phyloP scores from a whole-genome alignment of 2,888 invertebrate genomes.

The Amiota communis region DNA sequence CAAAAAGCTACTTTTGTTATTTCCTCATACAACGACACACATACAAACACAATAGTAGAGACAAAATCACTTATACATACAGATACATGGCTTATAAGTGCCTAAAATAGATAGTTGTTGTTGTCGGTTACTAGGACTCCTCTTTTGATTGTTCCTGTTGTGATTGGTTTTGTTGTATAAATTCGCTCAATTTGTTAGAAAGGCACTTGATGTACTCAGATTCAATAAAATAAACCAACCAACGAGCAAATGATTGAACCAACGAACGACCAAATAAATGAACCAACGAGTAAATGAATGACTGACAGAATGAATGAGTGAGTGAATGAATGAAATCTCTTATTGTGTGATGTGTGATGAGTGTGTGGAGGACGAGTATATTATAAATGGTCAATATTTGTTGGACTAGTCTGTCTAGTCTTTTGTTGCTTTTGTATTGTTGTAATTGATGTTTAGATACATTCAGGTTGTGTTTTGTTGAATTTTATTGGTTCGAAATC shows the following conservation, averaged over 20 bases:
- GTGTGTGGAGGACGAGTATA: no score
- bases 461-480: no score
- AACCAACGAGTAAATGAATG: not conserved
- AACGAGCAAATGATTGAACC: not conserved
- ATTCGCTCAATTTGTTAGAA: constrained; percentile 52
- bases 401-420: not conserved
- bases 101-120: constrained; percentile 33
- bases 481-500: no score
- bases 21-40: not conserved
- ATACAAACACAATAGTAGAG: not conserved
- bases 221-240: not conserved
- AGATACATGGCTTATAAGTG: constrained; percentile 3
- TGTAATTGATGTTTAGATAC: no score
- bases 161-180: constrained; percentile 41
- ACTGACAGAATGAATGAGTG: no score
- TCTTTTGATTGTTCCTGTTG: constrained; percentile 32
- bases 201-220: constrained; percentile 11
- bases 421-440: no score
- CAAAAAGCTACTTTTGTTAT: not conserved
- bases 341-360: no score
- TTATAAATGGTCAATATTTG: not conserved
- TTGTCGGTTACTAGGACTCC: constrained; percentile 20
- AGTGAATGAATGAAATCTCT: no score
- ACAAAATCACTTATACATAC: not conserved
- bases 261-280: not conserved